phyloP scores from a whole-genome alignment of 2,113 vertebrate genomes.

The Archocentrus centrarchus region DNA sequence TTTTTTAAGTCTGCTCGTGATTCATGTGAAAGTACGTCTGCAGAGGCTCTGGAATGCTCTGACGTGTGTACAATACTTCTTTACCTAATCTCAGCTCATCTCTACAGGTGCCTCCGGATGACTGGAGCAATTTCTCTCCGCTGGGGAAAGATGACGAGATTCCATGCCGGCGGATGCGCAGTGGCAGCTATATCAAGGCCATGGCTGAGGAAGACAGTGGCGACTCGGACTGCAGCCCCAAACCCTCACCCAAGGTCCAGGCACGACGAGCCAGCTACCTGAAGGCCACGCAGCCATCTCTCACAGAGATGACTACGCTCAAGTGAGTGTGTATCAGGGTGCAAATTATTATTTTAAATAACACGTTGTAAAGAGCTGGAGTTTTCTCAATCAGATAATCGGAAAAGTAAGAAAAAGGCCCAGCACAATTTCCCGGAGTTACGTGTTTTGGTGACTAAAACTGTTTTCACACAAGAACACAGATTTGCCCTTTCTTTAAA shows the following conservation, averaged over 20 bases:
- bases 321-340: constrained; percentile 78
- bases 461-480: not conserved
- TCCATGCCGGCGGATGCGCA: constrained; percentile 95
- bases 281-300: constrained; percentile 97
- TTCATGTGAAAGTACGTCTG: not conserved
- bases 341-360: not conserved
- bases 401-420: not conserved
- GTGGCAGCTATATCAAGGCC: constrained; percentile 97
- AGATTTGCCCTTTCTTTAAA: constrained; percentile 5
- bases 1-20: not conserved
- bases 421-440: not conserved
- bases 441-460: too few species aligned
- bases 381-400: not conserved
- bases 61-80: not conserved
- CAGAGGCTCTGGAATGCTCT: not conserved
- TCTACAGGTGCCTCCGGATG: constrained; percentile 91
- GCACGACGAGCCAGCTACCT: constrained; percentile 97
- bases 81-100: constrained; percentile 4
- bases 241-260: constrained; percentile 93
- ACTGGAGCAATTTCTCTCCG: constrained; percentile 90
- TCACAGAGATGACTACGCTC: constrained; percentile 94
- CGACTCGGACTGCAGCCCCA: constrained; percentile 92
- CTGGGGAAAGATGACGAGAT: constrained; percentile 90
- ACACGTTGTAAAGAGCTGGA: not conserved
- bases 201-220: constrained; percentile 97